These are phyloP conservation scores for Rhadinocentrus ornatus DNA, from an alignment of 2,797 vertebrate species.

Conservation along the genomic window DNA sequence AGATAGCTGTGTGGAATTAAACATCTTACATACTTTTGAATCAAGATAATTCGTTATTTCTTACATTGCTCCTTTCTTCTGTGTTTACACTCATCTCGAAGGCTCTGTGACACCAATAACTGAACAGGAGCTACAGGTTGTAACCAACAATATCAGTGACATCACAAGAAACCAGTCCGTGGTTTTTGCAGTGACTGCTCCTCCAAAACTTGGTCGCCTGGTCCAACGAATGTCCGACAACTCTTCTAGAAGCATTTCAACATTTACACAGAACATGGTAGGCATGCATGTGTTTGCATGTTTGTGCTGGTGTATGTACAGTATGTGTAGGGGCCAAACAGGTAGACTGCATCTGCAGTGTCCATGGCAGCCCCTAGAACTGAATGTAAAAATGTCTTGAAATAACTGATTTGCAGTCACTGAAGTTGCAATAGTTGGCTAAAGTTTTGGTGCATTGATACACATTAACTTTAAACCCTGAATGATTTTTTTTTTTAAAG, in stretches of 20 bases:
- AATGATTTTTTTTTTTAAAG: no score
- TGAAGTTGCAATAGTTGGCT: background rate
- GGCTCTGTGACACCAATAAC: slow-evolving; percentile 86
- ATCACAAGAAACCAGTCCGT: slow-evolving; percentile 81
- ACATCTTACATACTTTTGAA: background rate
- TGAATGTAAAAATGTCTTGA: background rate
- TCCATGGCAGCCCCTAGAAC: background rate
- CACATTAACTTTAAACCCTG: no score
- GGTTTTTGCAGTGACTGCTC: slow-evolving; percentile 77
- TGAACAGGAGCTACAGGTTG: slow-evolving; percentile 81
- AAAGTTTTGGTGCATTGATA: background rate
- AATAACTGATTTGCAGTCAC: background rate
- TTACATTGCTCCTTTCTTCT: background rate
- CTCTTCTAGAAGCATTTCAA: slow-evolving; percentile 77
- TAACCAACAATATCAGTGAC: slow-evolving; percentile 81
- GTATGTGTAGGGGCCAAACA: background rate
- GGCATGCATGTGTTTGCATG: slow-evolving; percentile 40
- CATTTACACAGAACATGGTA: slow-evolving; percentile 90
- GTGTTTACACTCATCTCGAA: slow-evolving; percentile 55
- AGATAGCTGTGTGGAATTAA: background rate
- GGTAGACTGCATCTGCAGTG: background rate
- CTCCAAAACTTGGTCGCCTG: slow-evolving; percentile 85
- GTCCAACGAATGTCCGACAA: slow-evolving; percentile 76
- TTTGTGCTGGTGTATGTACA: background rate
- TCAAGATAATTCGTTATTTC: background rate